Conservation (phyloP, 2,888 invertebrate species). For the Polietes domitor region DNA sequence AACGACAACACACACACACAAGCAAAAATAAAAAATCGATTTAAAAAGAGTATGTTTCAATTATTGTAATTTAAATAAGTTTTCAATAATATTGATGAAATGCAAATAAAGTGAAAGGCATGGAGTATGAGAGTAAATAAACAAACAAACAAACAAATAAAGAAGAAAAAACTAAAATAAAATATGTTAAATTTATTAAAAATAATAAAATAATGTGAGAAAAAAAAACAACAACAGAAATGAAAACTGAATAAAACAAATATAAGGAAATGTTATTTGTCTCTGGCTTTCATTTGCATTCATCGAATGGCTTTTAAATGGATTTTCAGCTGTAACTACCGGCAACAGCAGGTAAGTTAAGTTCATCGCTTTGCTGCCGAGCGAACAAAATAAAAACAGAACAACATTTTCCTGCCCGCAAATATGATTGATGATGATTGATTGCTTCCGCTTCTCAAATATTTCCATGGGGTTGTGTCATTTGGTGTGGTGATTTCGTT, state of each 20-base stretch:
- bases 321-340: too few species aligned
- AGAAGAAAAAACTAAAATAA: constrained; percentile 35
- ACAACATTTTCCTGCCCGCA: too few species aligned
- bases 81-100: constrained; percentile 49
- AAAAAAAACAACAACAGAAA: constrained; percentile 24
- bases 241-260: constrained; percentile 63
- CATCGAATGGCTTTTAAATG: background rate
- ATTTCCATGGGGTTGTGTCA: background rate
- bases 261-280: constrained; percentile 62
- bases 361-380: background rate
- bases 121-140: constrained; percentile 1
- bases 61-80: constrained; percentile 67
- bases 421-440: constrained; percentile 17
- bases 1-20: constrained; percentile 26
- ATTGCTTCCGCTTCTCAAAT: background rate
- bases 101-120: constrained; percentile 1
- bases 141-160: constrained; percentile 27
- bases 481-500: too few species aligned
- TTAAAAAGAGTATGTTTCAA: constrained; percentile 64
- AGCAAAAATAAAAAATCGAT: constrained; percentile 34
- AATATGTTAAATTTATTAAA: constrained; percentile 66
- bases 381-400: background rate
- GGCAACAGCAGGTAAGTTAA: background rate
- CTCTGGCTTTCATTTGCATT: background rate
- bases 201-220: constrained; percentile 59